Percentiles rank a stretch among this genome's conserved stretches.
Conservation (phyloP, 2,888 invertebrate genomes). For the Agrochola lychnidis region DNA sequence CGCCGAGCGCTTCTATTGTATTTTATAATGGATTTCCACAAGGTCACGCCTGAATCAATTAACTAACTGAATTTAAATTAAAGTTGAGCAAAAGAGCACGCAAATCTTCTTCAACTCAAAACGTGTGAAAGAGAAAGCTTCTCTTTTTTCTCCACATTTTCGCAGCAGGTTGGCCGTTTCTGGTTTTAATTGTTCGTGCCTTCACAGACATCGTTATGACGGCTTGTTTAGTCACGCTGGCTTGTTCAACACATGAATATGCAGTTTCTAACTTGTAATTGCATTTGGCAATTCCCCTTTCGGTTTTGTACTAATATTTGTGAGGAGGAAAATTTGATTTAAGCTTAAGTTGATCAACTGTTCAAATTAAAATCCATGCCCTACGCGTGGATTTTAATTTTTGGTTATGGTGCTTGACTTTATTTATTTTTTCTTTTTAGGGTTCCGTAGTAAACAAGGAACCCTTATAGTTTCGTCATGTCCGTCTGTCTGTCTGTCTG, state of each 20-base stretch:
- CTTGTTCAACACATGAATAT: conserved; percentile 60
- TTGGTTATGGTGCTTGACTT: no score
- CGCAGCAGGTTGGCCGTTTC: not conserved
- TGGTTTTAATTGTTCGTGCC: conserved; percentile 47
- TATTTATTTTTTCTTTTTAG: not conserved
- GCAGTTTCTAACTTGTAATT: conserved; percentile 61
- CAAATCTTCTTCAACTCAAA: not conserved
- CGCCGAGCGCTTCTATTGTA: no score
- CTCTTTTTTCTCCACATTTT: not conserved
- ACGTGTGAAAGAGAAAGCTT: conserved; percentile 25
- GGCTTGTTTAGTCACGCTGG: conserved; percentile 39
- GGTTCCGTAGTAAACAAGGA: no score
- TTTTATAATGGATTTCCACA: no score
- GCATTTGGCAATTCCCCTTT: conserved; percentile 58
- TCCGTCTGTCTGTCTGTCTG: no score
- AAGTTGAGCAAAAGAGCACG: not conserved
- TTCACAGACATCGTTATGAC: conserved; percentile 41
- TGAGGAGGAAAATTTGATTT: conserved; percentile 54
- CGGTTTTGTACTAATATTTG: conserved; percentile 55
- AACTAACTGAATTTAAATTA: not conserved
- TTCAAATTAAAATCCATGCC: no score
- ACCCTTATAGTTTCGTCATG: no score
- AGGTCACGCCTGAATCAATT: no score
- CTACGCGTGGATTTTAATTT: not conserved
- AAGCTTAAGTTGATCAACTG: conserved; percentile 30